Evolutionary conservation across 1,140 invertebrate species (phyloP), one percentile per base, ranked within the genome.

Genomic region (Eumaeus atala): DNA sequence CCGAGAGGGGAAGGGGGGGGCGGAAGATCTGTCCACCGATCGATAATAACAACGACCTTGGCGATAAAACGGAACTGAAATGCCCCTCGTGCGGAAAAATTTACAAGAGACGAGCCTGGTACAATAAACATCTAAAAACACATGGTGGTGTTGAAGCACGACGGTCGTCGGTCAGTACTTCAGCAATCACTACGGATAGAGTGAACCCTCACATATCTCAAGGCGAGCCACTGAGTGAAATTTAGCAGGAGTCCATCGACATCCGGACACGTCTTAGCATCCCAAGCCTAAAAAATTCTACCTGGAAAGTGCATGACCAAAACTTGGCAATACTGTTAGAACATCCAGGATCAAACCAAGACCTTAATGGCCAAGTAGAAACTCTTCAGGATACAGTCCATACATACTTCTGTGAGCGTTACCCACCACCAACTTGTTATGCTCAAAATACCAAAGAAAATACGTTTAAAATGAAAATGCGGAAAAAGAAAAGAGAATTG

Each of bases 21-120:
- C 12, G 1, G 9, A 44, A 44, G 40, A 44, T 44, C 40, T 44
- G n/a, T 14, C n/a, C 9, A 14, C 9, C 40, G n/a, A 9, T 44
- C 12, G n/a, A 44, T 44, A 44, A 8, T 14, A 44, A 44, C 11
- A 17, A 17, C 40, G 40, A 44, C 21, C 21, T 6, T 28, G 21
- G 21, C 21, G 21, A 28, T 28, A 28, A 14, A 10, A 44, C 40
- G 11, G n/a, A 44, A 4, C 17, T 44, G n/a, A 14, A n/a, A 44
- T 42, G 38, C 7, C 38, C 38, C 16, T 14, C 6, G 9, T 44
- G 11, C 40, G n/a, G 9, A 9, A 44, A 16, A 10, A 12, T 9
- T 44, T 12, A 44, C 40, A 44, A 44, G 40, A 44, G 40, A 44
- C 40, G 40, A 44, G 11, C 40, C 40, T 44, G 40, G 12, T 44